phyloP scores from a whole-genome alignment of 1,140 invertebrate genomes.

The Lepeophtheirus salmonis region DNA sequence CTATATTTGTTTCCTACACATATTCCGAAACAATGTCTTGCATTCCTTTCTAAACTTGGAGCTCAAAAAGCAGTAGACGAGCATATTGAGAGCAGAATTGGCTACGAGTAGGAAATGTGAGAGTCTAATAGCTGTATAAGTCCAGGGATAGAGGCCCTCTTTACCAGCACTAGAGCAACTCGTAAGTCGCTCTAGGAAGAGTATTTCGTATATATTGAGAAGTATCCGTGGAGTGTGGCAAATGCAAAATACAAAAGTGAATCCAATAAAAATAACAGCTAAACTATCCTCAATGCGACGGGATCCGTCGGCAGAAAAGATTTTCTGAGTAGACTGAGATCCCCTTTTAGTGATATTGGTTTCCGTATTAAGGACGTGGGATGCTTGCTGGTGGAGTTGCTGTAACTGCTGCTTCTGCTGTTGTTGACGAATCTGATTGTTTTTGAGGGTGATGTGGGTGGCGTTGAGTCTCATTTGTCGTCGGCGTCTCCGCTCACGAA shows the following conservation, averaged over 20 bases:
- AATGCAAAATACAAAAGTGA: background rate
- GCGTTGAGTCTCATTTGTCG: background rate
- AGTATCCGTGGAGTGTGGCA: background rate
- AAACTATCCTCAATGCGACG: background rate
- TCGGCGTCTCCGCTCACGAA: background rate
- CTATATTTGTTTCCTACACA: too few species aligned
- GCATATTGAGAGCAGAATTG: background rate
- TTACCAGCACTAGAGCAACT: background rate
- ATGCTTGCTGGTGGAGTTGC: too few species aligned
- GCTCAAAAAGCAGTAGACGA: background rate
- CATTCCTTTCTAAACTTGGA: background rate
- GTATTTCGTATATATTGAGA: background rate
- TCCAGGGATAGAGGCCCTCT: background rate
- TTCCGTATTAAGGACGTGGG: too few species aligned
- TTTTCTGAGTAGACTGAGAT: background rate
- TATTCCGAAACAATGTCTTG: background rate
- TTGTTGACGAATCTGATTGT: too few species aligned
- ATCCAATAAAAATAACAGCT: background rate
- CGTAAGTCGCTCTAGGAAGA: background rate
- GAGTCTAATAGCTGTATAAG: background rate
- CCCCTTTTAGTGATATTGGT: too few species aligned
- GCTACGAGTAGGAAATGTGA: background rate
- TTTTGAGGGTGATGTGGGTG: background rate
- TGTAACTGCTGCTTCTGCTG: too few species aligned
- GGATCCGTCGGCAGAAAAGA: background rate